Evolutionary conservation across 2,797 vertebrate genomes (phyloP).

Genomic region (Danio aesculapii): DNA sequence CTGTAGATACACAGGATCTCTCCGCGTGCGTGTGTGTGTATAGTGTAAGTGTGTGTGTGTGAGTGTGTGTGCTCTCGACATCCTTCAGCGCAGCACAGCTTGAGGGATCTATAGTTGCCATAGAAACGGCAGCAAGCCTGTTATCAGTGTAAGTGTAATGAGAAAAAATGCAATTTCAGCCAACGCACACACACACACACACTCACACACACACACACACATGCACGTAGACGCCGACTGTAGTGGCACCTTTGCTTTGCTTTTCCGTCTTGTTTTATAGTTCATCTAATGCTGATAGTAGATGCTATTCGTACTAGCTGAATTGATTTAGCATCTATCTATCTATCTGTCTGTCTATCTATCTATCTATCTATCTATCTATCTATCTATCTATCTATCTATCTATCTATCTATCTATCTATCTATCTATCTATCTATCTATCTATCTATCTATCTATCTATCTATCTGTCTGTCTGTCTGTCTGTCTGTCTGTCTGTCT

Average conservation of each 20-base stretch:
- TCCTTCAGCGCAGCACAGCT: constrained; percentile 58
- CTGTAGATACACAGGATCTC: constrained; percentile 43
- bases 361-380: too few relatives aligned
- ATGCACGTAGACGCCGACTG: constrained; percentile 13
- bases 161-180: constrained; percentile 64
- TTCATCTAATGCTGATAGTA: constrained; percentile 12
- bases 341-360: too few relatives aligned
- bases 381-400: too few relatives aligned
- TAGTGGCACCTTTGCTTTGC: constrained; percentile 35
- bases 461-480: too few relatives aligned
- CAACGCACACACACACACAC: constrained; percentile 44
- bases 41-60: background rate
- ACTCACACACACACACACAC: constrained; percentile 8
- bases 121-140: constrained; percentile 63
- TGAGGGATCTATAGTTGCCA: constrained; percentile 63
- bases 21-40: background rate
- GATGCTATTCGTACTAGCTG: too few relatives aligned
- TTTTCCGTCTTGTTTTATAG: constrained; percentile 35
- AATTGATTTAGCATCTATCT: too few relatives aligned
- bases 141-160: constrained; percentile 66
- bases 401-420: too few relatives aligned
- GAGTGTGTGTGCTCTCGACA: constrained; percentile 48
- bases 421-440: too few relatives aligned
- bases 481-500: too few relatives aligned
- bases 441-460: too few relatives aligned